Evolutionary conservation across 2,113 vertebrate genomes (phyloP).

Genomic region (Emydocephalus ijimae): DNA sequence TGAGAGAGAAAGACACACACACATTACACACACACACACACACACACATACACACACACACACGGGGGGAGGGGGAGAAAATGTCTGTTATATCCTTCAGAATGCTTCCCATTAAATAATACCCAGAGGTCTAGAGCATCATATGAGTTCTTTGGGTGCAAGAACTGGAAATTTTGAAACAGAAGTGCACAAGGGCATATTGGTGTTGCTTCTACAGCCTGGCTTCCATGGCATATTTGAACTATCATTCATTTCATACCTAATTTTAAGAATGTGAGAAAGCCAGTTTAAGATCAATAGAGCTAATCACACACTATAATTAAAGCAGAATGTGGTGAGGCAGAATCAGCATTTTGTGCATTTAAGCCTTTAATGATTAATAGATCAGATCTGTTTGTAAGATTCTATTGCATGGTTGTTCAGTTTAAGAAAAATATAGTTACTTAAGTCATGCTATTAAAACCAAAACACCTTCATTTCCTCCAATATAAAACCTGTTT

Average conservation of each 20-base stretch:
- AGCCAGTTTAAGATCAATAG: conserved; percentile 16
- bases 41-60: no score
- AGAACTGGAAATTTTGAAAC: background rate
- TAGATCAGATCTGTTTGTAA: background rate
- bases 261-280: background rate
- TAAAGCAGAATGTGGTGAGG: background rate
- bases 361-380: conserved; percentile 7
- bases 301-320: conserved; percentile 19
- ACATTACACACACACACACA: no score
- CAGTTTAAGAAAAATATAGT: background rate
- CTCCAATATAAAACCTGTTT: background rate
- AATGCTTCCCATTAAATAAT: background rate
- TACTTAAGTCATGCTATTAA: conserved; percentile 1
- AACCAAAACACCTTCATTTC: conserved; percentile 5
- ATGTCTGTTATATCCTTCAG: background rate
- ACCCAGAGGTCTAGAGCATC: background rate
- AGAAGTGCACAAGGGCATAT: background rate
- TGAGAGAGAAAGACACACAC: no score
- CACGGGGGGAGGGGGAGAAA: no score
- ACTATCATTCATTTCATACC: background rate
- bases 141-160: background rate
- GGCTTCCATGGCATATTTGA: background rate
- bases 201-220: background rate
- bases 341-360: background rate
- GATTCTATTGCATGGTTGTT: conserved; percentile 1